Percentiles rank a stretch among this genome's conserved stretches.
phyloP scores from a whole-genome alignment of 1,140 invertebrate genomes.

The Tetramorium parvispinum region DNA sequence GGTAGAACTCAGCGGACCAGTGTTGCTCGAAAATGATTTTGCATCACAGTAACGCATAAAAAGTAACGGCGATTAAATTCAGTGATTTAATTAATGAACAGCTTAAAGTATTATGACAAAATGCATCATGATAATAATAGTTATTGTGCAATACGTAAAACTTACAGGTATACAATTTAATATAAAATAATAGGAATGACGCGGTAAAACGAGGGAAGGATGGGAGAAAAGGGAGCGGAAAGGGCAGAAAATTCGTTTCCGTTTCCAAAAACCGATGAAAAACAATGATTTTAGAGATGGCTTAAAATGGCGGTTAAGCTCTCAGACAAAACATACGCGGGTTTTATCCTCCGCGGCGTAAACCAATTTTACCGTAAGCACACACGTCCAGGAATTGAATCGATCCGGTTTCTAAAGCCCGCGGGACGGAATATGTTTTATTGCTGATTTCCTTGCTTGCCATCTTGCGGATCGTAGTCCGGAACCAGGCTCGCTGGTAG shows the following conservation, averaged over 20 bases:
- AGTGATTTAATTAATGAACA: not conserved
- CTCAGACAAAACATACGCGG: constrained; percentile 22
- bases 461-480: not conserved
- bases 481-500: not conserved
- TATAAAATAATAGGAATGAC: not conserved
- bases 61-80: not conserved
- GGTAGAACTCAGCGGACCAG: not conserved
- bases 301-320: constrained; percentile 34
- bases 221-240: not conserved
- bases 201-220: not conserved
- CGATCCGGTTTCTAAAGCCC: constrained; percentile 44
- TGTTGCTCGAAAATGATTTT: not conserved
- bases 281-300: constrained; percentile 22
- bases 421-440: constrained; percentile 49
- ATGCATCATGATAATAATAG: not conserved
- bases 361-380: constrained; percentile 57
- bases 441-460: constrained; percentile 41
- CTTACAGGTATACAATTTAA: not conserved
- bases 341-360: constrained; percentile 44
- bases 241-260: not conserved
- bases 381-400: constrained; percentile 45
- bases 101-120: not conserved
- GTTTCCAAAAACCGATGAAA: constrained; percentile 33
- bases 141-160: not conserved
- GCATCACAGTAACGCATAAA: too few relatives aligned